phyloP scores from a whole-genome alignment of 2,113 vertebrate species.

The Poeciliopsis occidentalis region DNA sequence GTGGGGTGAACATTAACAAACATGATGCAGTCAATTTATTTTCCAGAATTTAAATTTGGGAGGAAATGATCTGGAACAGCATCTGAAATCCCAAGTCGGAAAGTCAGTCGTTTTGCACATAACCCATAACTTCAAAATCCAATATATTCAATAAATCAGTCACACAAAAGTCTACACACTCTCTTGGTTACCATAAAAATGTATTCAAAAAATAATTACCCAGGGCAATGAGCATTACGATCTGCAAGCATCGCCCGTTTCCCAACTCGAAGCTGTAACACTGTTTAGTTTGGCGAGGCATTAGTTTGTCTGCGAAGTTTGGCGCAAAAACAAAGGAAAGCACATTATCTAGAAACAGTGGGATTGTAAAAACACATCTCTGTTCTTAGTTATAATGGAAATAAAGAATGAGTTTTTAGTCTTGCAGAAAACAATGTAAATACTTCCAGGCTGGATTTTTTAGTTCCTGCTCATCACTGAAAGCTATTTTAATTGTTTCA shows the following conservation, averaged over 20 bases:
- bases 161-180: too few species aligned
- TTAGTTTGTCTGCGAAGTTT: too few species aligned
- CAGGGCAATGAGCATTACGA: neutral
- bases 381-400: too few species aligned
- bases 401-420: too few species aligned
- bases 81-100: neutral
- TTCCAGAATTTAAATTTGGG: neutral
- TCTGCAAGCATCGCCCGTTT: neutral
- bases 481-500: neutral
- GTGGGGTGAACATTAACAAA: neutral
- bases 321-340: neutral
- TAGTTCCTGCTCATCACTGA: too few species aligned
- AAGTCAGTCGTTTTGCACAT: neutral
- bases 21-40: neutral
- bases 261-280: neutral
- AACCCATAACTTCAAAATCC: neutral
- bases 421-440: too few species aligned
- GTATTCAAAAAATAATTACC: neutral
- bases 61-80: neutral
- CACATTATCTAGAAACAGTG: neutral
- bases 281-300: neutral
- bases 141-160: neutral
- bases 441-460: too few species aligned
- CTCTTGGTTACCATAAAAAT: too few species aligned
- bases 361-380: neutral